Evolutionary conservation across 2,888 invertebrate genomes (phyloP).

Genomic region (Meloe dianella): DNA sequence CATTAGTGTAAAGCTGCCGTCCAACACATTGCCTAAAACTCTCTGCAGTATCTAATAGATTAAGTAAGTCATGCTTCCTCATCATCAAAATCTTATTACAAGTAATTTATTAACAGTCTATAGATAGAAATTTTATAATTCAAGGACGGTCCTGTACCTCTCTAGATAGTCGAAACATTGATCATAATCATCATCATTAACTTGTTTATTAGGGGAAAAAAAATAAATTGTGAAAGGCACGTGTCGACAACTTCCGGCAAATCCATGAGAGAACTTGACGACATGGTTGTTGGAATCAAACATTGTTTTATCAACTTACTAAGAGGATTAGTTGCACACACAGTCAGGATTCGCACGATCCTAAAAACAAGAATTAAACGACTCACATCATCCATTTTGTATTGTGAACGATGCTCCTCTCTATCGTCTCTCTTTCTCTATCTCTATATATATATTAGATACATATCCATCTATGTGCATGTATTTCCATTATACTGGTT

Average conservation of each 20-base stretch:
- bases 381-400: background rate
- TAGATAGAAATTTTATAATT: background rate
- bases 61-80: background rate
- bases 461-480: background rate
- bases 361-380: background rate
- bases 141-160: background rate
- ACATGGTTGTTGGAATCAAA: background rate
- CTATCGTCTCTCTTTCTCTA: too few species aligned
- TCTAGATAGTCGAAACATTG: background rate
- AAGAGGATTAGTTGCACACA: background rate
- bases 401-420: background rate
- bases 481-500: background rate
- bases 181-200: background rate
- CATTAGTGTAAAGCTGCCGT: too few species aligned
- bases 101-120: background rate
- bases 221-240: background rate
- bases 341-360: background rate
- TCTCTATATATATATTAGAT: too few species aligned
- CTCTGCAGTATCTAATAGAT: background rate
- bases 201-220: background rate
- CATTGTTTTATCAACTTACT: conserved; percentile 5
- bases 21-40: too few species aligned
- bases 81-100: background rate
- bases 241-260: background rate
- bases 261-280: background rate